Percentiles rank a stretch among this genome's conserved stretches.
These are phyloP conservation scores for Tribolium freemani DNA, from an alignment of 2,888 invertebrate genomes.

Conservation along the genomic window DNA sequence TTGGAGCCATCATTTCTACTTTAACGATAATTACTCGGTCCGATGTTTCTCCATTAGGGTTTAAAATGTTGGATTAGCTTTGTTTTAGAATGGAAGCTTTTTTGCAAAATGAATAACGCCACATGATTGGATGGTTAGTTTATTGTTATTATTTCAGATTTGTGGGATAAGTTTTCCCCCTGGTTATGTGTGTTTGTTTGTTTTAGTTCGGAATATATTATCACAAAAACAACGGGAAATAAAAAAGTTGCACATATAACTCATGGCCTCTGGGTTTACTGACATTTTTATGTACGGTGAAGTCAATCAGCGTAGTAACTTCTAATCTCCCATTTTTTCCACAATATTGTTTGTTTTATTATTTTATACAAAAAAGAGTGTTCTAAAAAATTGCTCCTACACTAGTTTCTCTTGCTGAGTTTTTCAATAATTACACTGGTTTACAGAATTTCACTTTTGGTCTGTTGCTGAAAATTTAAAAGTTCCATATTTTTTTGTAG, in stretches of 20 bases:
- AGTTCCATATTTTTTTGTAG: no score
- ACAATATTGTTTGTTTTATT: no score
- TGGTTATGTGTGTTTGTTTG: conserved; percentile 12
- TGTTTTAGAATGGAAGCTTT: neutral
- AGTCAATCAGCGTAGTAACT: no score
- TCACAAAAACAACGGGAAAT: conserved; percentile 5
- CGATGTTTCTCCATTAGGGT: neutral
- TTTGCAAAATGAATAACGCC: neutral
- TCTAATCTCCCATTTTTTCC: no score
- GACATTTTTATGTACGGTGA: no score
- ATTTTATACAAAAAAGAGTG: no score
- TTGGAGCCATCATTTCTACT: neutral
- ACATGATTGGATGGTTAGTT: neutral
- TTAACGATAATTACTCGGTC: neutral
- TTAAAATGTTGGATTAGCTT: neutral
- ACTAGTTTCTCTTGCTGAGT: no score
- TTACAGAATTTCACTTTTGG: no score
- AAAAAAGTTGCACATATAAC: conserved; percentile 9
- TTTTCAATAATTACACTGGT: no score
- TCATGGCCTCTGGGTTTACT: neutral
- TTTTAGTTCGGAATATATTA: conserved; percentile 12
- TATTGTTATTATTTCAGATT: neutral
- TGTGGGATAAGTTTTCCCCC: neutral
- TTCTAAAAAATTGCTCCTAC: no score
- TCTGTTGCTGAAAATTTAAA: no score